Conservation (phyloP, 2,797 vertebrate species). For the Arnoldichthys spilopterus region DNA sequence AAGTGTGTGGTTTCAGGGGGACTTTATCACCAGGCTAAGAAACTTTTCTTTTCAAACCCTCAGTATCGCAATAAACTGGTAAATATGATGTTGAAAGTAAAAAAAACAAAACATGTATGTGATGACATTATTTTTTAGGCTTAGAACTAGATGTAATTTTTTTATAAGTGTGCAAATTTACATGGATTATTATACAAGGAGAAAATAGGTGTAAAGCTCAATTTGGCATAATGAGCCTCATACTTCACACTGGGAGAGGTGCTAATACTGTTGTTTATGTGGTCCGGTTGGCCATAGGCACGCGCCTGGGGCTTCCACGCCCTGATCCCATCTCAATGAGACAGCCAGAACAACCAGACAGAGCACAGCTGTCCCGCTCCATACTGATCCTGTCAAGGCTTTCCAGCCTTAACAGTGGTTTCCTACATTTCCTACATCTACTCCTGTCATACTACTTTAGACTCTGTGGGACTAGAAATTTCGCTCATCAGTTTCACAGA, state of each 20-base stretch:
- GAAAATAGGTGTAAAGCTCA: constrained; percentile 5
- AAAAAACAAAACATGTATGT: neutral
- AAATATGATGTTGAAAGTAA: neutral
- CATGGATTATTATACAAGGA: neutral
- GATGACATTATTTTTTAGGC: neutral
- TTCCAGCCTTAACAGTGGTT: constrained; percentile 72
- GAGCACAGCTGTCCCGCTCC: constrained; percentile 74
- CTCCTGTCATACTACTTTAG: neutral
- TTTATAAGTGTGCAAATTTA: neutral
- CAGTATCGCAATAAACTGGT: neutral
- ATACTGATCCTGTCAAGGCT: constrained; percentile 29
- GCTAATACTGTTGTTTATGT: constrained; percentile 44
- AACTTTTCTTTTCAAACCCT: neutral
- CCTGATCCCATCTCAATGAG: constrained; percentile 65
- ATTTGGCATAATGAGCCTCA: neutral
- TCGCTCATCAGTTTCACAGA: neutral
- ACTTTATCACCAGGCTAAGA: constrained; percentile 52
- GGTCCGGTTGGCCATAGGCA: constrained; percentile 41
- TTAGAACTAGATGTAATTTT: neutral
- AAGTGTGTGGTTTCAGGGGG: constrained; percentile 98
- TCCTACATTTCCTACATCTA: constrained; percentile 55
- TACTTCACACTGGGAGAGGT: constrained; percentile 19
- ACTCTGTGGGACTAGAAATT: neutral
- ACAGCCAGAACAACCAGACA: constrained; percentile 80
- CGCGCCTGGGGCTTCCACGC: constrained; percentile 63